phyloP scores from a whole-genome alignment of 2,113 vertebrate genomes.

The Vimba vimba region DNA sequence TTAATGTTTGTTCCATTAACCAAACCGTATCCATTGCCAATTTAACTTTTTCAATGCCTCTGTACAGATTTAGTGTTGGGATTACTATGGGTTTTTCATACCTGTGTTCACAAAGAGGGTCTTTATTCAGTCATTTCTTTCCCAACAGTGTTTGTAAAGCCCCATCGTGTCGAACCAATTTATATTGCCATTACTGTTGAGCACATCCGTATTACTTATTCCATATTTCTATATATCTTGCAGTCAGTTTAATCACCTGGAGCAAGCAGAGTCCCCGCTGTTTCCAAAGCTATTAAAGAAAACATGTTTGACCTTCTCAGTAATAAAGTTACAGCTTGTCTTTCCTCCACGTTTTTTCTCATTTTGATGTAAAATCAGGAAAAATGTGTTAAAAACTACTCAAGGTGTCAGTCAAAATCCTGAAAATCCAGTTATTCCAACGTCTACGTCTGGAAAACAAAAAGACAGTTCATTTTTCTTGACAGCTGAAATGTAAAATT shows the following conservation, averaged over 20 bases:
- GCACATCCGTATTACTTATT: background rate
- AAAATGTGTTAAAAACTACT: conserved; percentile 25
- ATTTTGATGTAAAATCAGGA: conserved; percentile 48
- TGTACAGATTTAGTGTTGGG: conserved; percentile 66
- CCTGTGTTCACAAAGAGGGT: conserved; percentile 10
- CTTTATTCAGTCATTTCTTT: conserved; percentile 23
- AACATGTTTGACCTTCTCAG: background rate
- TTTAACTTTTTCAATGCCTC: conserved; percentile 54
- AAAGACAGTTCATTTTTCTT: conserved; percentile 53
- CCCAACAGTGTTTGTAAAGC: conserved; percentile 1
- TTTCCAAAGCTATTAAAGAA: conserved; percentile 14
- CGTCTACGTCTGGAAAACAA: conserved; percentile 51
- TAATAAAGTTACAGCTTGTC: background rate
- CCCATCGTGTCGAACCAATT: background rate
- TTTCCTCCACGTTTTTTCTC: background rate
- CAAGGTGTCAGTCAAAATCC: conserved; percentile 50
- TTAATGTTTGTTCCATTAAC: conserved; percentile 62
- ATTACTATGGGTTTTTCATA: conserved; percentile 58
- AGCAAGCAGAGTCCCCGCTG: background rate
- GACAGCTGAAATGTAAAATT: conserved; percentile 52
- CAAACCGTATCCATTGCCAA: conserved; percentile 48
- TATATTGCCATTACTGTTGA: background rate
- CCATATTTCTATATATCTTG: conserved; percentile 18
- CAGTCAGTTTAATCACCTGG: conserved; percentile 20
- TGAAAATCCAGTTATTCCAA: conserved; percentile 57